Evolutionary conservation across 2,113 vertebrate species (phyloP).

Genomic region (Micromys minutus): DNA sequence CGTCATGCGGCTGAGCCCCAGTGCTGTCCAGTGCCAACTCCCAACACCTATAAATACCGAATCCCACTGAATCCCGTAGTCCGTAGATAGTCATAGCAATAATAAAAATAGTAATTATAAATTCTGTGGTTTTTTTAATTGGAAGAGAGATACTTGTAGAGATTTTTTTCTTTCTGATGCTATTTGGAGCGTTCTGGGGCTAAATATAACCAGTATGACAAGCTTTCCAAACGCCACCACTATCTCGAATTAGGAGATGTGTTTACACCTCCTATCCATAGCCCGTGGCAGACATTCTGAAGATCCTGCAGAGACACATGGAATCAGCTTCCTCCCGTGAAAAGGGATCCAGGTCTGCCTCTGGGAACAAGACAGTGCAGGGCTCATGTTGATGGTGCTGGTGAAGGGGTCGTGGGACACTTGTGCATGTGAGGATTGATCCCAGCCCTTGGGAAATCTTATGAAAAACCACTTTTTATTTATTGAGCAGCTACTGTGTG

Average conservation of each 20-base stretch:
- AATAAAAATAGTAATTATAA: constrained; percentile 66
- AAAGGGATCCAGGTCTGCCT: constrained; percentile 34
- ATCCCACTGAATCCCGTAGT: constrained; percentile 18
- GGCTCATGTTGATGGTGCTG: not conserved
- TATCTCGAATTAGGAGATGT: constrained; percentile 74
- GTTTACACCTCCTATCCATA: constrained; percentile 80
- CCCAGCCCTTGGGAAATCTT: not conserved
- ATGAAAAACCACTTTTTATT: too few relatives aligned
- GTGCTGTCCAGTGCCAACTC: not conserved
- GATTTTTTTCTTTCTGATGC: constrained; percentile 61
- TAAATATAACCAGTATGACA: constrained; percentile 77
- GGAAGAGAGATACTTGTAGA: constrained; percentile 51
- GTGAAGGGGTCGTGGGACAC: fast-evolving
- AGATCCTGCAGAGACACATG: constrained; percentile 38
- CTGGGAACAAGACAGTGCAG: not conserved
- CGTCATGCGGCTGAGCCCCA: not conserved
- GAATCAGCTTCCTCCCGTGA: constrained; percentile 42
- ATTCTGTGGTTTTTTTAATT: constrained; percentile 55
- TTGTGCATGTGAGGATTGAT: not conserved
- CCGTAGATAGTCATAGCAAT: constrained; percentile 54
- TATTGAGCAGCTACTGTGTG: not conserved
- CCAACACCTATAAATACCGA: not conserved
- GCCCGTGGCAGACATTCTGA: constrained; percentile 69
- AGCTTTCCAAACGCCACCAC: constrained; percentile 75
- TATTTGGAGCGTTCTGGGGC: constrained; percentile 71